phyloP scores from a whole-genome alignment of 2,888 invertebrate species.

The Platypus cylindrus region DNA sequence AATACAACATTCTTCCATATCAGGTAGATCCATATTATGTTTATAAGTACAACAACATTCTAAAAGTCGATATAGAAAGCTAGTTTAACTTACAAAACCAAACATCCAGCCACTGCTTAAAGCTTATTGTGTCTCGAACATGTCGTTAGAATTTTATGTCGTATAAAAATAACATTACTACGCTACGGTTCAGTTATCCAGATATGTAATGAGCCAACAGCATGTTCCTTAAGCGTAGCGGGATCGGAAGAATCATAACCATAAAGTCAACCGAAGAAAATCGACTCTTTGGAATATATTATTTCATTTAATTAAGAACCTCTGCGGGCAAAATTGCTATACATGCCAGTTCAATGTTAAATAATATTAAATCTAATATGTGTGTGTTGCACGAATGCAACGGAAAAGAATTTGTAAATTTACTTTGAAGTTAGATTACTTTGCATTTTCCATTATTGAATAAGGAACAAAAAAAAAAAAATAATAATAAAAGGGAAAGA shows the following conservation, averaged over 20 bases:
- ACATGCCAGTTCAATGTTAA: conserved; percentile 12
- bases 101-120: conserved; percentile 9
- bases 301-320: conserved; percentile 25
- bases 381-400: too few species aligned
- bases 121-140: conserved; percentile 27
- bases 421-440: too few species aligned
- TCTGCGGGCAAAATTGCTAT: conserved; percentile 16
- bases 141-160: conserved; percentile 30
- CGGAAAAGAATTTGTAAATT: too few species aligned
- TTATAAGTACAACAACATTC: conserved; percentile 10
- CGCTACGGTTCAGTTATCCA: conserved; percentile 29
- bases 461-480: too few species aligned
- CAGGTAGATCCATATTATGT: too few species aligned
- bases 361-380: conserved; percentile 16
- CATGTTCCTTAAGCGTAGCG: conserved; percentile 24
- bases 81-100: conserved; percentile 10
- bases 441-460: too few species aligned
- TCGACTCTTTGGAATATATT: conserved; percentile 23
- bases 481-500: too few species aligned
- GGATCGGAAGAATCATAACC: conserved; percentile 25
- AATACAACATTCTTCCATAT: conserved; percentile 3
- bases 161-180: conserved; percentile 31
- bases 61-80: conserved; percentile 12
- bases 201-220: conserved; percentile 30
- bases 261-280: conserved; percentile 25